A percentile compares a stretch with the other conserved stretches of the same genome.
phyloP scores from a whole-genome alignment of 1,140 invertebrate genomes.

The Ruditapes philippinarum region DNA sequence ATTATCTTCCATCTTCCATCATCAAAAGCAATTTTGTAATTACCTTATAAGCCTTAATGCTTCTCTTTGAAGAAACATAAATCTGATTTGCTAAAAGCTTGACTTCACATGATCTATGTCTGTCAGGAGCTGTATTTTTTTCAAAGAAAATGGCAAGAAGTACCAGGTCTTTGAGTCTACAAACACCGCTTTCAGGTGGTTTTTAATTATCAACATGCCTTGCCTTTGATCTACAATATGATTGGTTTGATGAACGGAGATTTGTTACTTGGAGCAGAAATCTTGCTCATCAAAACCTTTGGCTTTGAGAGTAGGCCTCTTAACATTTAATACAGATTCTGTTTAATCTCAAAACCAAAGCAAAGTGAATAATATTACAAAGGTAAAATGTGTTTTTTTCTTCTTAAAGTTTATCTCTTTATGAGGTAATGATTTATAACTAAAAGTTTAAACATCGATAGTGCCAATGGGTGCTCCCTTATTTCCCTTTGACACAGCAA shows the following conservation, averaged over 20 bases:
- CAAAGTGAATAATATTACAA: no score
- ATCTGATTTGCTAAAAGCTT: not conserved
- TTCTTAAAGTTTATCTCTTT: no score
- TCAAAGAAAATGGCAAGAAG: slow-evolving; percentile 4
- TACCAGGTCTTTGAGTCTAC: slow-evolving; percentile 23
- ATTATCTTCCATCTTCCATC: not conserved
- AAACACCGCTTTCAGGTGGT: slow-evolving; percentile 27
- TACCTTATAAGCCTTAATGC: not conserved
- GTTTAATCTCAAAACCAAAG: no score
- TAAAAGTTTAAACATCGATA: no score
- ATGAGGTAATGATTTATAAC: no score
- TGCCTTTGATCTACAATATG: slow-evolving; percentile 10
- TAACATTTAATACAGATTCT: no score
- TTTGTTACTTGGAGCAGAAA: slow-evolving; percentile 11
- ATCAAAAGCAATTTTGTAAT: not conserved
- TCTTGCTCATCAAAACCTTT: no score
- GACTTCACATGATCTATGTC: not conserved
- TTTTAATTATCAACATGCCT: slow-evolving; percentile 40
- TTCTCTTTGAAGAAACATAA: not conserved
- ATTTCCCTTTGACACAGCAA: no score
- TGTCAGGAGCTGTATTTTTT: not conserved
- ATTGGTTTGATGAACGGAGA: slow-evolving; percentile 10
- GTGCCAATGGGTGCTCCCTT: no score
- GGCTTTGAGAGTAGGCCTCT: no score
- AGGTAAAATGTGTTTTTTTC: no score